phyloP scores from a whole-genome alignment of 2,113 vertebrate genomes.

The Bucco capensis region DNA sequence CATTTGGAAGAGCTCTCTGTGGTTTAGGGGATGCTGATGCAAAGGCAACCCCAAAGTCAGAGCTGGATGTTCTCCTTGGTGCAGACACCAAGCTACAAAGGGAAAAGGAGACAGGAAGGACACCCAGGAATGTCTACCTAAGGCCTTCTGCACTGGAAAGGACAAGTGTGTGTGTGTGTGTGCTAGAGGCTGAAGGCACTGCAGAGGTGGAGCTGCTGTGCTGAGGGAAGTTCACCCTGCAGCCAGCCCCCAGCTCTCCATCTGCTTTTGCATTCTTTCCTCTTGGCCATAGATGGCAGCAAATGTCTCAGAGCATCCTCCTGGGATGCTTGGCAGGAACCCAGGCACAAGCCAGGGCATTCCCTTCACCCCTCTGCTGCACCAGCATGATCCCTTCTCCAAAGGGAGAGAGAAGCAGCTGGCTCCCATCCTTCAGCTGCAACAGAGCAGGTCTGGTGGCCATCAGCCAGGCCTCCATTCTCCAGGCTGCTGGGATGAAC shows the following conservation, averaged over 20 bases:
- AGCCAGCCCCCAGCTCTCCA: background rate
- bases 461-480: background rate
- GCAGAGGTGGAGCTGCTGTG: background rate
- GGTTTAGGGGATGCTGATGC: background rate
- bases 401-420: background rate
- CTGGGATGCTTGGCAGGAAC: background rate
- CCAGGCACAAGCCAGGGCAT: background rate
- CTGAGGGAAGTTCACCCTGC: background rate
- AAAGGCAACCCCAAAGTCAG: background rate
- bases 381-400: background rate
- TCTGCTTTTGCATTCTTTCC: slow-evolving; percentile 22
- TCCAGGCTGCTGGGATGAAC: background rate
- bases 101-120: background rate
- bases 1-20: background rate
- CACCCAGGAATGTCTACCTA: background rate
- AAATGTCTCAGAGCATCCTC: background rate
- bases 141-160: background rate
- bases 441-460: background rate
- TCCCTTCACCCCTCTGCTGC: background rate
- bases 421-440: too few species aligned
- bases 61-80: background rate
- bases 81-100: background rate
- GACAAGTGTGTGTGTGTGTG: background rate
- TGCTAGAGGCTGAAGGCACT: background rate
- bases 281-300: slow-evolving; percentile 59